Conservation (phyloP, 35 echinoderm and acorn worm genomes). For the Strongylocentrotus purpuratus region DNA sequence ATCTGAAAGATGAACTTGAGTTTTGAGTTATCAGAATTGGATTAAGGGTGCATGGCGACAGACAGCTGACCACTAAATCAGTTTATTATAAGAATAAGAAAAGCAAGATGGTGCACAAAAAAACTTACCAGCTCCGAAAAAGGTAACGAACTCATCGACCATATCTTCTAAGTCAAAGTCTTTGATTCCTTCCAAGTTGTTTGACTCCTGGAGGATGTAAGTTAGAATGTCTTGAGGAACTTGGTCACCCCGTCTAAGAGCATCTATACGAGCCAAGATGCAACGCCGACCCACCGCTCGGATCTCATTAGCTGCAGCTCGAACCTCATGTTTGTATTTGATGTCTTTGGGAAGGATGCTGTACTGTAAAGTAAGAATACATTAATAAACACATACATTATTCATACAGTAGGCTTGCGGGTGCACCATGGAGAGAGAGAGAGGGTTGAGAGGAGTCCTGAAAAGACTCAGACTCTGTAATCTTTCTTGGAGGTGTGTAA, state of each 20-base stretch:
- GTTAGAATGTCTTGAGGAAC: slow-evolving; percentile 62
- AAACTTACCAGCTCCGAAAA: slow-evolving; percentile 68
- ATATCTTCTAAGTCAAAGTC: slow-evolving; percentile 65
- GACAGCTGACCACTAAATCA: too few species aligned
- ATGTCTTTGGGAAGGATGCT: background rate
- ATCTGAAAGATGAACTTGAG: too few species aligned
- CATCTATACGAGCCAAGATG: slow-evolving; percentile 48
- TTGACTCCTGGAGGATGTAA: slow-evolving; percentile 67
- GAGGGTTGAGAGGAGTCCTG: too few species aligned
- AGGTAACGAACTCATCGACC: slow-evolving; percentile 79
- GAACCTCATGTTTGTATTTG: background rate
- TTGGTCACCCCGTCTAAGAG: slow-evolving; percentile 54
- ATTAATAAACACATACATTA: too few species aligned
- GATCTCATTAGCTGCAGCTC: slow-evolving; percentile 14
- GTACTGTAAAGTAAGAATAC: background rate
- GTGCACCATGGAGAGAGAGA: too few species aligned
- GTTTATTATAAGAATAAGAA: too few species aligned
- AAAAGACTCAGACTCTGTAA: too few species aligned
- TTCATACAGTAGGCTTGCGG: too few species aligned
- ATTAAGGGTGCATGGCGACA: too few species aligned
- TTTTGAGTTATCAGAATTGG: too few species aligned
- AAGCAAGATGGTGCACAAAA: too few species aligned
- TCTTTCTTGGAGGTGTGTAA: too few species aligned
- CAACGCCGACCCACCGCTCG: slow-evolving; percentile 39
- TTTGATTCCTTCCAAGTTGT: slow-evolving; percentile 39